These are phyloP conservation scores for Onychomys arenicola DNA, from an alignment of 2,797 vertebrate genomes.

Conservation along the genomic window DNA sequence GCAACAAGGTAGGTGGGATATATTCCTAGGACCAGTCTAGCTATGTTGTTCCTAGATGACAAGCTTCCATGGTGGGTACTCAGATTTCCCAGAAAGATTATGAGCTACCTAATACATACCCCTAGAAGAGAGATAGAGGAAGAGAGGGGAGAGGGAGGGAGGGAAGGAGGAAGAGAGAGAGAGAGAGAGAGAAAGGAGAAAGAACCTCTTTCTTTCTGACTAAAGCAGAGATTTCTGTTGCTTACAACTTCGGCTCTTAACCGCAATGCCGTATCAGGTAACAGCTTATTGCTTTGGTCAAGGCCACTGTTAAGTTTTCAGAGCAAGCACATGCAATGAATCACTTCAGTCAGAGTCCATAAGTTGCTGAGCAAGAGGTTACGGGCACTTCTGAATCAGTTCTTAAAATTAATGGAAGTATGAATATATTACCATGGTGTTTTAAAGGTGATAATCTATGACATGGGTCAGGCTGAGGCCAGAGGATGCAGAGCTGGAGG, in stretches of 20 bases:
- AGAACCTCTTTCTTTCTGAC: not conserved
- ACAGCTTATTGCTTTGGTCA: slow-evolving; percentile 65
- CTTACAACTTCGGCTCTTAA: not conserved
- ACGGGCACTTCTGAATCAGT: not conserved
- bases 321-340: slow-evolving; percentile 39
- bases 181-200: too few species aligned
- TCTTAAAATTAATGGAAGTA: slow-evolving; percentile 2
- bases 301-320: slow-evolving; percentile 55
- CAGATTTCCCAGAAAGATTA: not conserved
- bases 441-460: not conserved
- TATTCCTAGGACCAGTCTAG: not conserved
- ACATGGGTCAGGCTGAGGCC: not conserved
- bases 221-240: slow-evolving; percentile 49
- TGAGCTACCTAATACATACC: not conserved
- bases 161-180: not conserved
- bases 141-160: not conserved
- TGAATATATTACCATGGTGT: not conserved
- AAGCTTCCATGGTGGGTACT: not conserved
- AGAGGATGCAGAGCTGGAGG: not conserved
- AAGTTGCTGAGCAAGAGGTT: not conserved
- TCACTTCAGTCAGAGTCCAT: not conserved
- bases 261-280: not conserved
- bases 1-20: too few species aligned
- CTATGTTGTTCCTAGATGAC: not conserved
- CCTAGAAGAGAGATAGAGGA: not conserved